Base-by-base conservation (phyloP, 2,888 invertebrate genomes). In the Falcaria lacertinaria region DNA sequence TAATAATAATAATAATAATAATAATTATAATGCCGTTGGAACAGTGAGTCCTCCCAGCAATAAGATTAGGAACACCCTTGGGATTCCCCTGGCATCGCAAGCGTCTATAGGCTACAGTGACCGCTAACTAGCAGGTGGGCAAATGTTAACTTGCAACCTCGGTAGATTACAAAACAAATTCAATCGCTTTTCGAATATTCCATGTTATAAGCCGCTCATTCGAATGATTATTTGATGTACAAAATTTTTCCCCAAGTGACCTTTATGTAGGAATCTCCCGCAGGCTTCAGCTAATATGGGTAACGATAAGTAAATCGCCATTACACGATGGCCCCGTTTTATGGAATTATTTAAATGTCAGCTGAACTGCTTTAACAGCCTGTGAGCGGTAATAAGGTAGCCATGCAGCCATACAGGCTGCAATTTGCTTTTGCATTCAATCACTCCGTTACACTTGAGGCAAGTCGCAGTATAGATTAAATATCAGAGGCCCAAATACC, bases 261-360 rank as follows among this genome's bases (percentile, higher is more conserved):
- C 11, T 28, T 7, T 28, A 7, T 7, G 11, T 11, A 28, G 28
- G 22, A 3, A 28, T 28, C 3, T 46, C 50, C 54, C 46, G 33
- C 54, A 43, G 52, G 54, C 55, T 59, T 54, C 28, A 11, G 11
- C 28, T 69, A 70, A 66, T 58, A 57, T 51, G 62, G 61, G 65
- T 63, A 62, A 58, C 63, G 74, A 79, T 74, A 73, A 79, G 69
- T 71, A 76, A 78, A 71, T 74, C 73, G 69, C 69, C 74, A 80
- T 82, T 74, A 74, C 39, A 32, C 46, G 52, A 55, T 64, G 76
- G 69, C 72, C 74, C 66, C 77, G 74, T 81, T 81, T 68, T 53
- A 72, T 56, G 68, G 79, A 84, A 87, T 83, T 85, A 87, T 85
- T 89, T 88, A 88, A 89, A 89, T 87, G 87, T 88, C 87, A 86